Conservation (phyloP, 2,888 invertebrate species). For the Sipha maydis region DNA sequence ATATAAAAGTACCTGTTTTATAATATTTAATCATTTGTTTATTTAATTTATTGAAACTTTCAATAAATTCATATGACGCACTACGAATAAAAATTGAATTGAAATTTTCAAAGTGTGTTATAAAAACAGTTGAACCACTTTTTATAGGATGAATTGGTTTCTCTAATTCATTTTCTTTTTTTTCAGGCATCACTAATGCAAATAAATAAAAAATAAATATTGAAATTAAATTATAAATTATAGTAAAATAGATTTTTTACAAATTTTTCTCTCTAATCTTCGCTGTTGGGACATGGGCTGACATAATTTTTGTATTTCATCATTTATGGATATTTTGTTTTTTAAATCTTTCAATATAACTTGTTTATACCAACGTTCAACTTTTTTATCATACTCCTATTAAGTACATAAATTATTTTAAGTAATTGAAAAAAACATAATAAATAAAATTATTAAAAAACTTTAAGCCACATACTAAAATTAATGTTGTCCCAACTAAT, state of each 20-base stretch:
- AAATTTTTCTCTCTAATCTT: slow-evolving; percentile 46
- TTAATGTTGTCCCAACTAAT: slow-evolving; percentile 10
- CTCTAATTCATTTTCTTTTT: not conserved
- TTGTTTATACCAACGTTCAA: slow-evolving; percentile 6
- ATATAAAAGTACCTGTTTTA: not conserved
- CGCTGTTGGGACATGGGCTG: slow-evolving; percentile 7
- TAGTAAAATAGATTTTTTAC: not conserved
- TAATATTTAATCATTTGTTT: slow-evolving; percentile 10
- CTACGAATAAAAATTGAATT: slow-evolving; percentile 42
- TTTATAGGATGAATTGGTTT: slow-evolving; percentile 40
- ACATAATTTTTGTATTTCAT: slow-evolving; percentile 10
- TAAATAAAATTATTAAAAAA: not conserved
- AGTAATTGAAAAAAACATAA: not conserved
- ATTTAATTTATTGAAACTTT: slow-evolving; percentile 13
- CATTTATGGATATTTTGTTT: not conserved
- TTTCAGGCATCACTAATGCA: not conserved
- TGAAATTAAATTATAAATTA: not conserved
- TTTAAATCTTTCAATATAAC: slow-evolving; percentile 22
- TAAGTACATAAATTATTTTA: not conserved
- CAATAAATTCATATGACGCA: slow-evolving; percentile 17
- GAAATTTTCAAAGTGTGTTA: slow-evolving; percentile 45
- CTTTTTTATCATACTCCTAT: slow-evolving; percentile 33
- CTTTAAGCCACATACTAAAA: slow-evolving; percentile 18
- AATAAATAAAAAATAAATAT: slow-evolving; percentile 11
- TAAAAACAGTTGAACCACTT: slow-evolving; percentile 13